Evolutionary conservation across 2,113 vertebrate genomes (phyloP), one percentile per base, ranked within the genome.

Genomic region (Trematocara nigrifrons): DNA sequence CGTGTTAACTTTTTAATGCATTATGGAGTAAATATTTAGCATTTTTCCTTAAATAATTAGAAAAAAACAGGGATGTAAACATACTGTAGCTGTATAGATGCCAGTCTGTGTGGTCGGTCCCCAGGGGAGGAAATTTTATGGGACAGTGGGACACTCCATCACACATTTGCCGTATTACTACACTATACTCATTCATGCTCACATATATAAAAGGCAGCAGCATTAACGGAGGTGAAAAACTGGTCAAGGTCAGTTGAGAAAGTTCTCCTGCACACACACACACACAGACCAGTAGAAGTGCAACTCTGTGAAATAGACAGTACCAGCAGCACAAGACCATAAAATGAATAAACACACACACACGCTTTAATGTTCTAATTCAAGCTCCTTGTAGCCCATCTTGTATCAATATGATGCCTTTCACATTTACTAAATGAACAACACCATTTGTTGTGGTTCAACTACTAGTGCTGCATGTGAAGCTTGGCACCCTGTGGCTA

Each of bases 191-290:
- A 51, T 61, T 89, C 80, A 82, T 42, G 82, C 59, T 66, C 80
- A 80, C 47, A 80, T 81, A 85, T 61, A 90, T 85, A 85, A 79
- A 85, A 89, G 69, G 26, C n/a, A 54, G 51, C 20, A 47, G 47
- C 42, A 59, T 64, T 92, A 91, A 91, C 47, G 61, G 84, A 87
- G 88, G 86, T 86, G 88, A 91, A 84, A 84, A 85, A 59, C 79
- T 81, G 84, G 86, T 92, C 87, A 95, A 92, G 92, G 89, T 91
- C 84, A 89, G 42, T 26, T 6, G 8, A 49, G 33, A 38, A 80
- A 88, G 78, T 59, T 77, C 45, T 82, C n/a, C 53, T 9, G 5
- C 51, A 18, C 51, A 59, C 40, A 53, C 31, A 51, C 35, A 22
- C 47, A 80, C 51, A 42, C 64, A 22, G 0, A 56, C 13, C 22